Conservation (phyloP, 2,113 vertebrate species). For the Hippocampus mohnikei region DNA sequence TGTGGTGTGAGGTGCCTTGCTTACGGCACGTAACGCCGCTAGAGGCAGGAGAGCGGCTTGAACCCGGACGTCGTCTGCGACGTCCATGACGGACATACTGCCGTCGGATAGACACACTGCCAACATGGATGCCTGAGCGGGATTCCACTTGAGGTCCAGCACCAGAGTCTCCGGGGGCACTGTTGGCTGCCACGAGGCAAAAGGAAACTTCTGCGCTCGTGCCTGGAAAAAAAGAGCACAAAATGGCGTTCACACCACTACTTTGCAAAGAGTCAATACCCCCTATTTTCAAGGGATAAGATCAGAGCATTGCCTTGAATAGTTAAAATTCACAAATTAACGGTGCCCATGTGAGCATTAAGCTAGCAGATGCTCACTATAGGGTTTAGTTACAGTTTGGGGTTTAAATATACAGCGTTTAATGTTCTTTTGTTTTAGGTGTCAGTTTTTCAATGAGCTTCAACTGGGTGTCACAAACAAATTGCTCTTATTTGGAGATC, state of each 20-base stretch:
- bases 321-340: too few species aligned
- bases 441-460: too few species aligned
- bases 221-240: slow-evolving; percentile 60
- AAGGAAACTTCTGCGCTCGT: slow-evolving; percentile 81
- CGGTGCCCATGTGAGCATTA: too few species aligned
- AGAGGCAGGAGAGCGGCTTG: slow-evolving; percentile 73
- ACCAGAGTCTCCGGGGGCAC: slow-evolving; percentile 66
- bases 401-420: too few species aligned
- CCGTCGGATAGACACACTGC: slow-evolving; percentile 85
- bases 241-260: background rate
- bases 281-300: too few species aligned
- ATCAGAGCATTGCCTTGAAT: too few species aligned
- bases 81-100: slow-evolving; percentile 85
- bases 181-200: slow-evolving; percentile 76
- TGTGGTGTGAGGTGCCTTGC: slow-evolving; percentile 32
- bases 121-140: slow-evolving; percentile 71
- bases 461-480: too few species aligned
- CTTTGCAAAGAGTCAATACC: background rate
- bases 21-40: slow-evolving; percentile 86
- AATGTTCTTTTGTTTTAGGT: too few species aligned
- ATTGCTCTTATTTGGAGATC: too few species aligned
- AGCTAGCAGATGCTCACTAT: too few species aligned
- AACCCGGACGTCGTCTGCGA: slow-evolving; percentile 76
- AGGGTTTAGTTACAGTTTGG: too few species aligned
- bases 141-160: slow-evolving; percentile 94